phyloP scores from a whole-genome alignment of 2,113 vertebrate genomes.

The Eretmochelys imbricata region DNA sequence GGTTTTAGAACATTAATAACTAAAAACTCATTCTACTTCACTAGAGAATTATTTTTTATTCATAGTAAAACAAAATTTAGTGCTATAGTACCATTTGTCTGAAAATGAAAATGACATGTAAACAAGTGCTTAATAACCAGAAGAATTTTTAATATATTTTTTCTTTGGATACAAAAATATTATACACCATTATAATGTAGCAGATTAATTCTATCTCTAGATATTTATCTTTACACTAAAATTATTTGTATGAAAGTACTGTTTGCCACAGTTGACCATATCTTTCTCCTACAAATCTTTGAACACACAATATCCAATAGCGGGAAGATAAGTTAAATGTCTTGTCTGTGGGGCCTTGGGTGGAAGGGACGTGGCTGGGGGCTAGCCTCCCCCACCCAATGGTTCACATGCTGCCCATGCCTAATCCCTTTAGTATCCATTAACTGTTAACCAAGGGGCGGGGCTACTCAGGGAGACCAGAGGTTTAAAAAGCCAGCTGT shows the following conservation, averaged over 20 bases:
- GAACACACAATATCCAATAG: no score
- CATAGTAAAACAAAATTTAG: background rate
- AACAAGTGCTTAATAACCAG: background rate
- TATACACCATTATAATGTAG: background rate
- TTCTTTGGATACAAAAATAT: background rate
- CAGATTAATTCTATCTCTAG: background rate
- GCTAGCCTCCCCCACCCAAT: no score
- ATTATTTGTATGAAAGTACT: background rate
- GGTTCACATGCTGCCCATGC: no score
- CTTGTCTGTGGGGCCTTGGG: background rate
- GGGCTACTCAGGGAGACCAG: no score
- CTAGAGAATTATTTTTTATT: background rate
- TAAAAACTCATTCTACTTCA: background rate
- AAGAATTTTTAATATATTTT: background rate
- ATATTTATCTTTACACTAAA: background rate
- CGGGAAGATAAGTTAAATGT: background rate
- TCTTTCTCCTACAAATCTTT: no score
- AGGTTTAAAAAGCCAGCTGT: no score
- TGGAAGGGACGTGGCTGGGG: no score
- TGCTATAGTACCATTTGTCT: background rate
- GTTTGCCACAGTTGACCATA: background rate
- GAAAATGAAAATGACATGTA: background rate
- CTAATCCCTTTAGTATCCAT: background rate
- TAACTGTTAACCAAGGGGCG: background rate
- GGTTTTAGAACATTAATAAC: background rate